Evolutionary conservation across 2,797 vertebrate genomes (phyloP), one percentile per base, ranked within the genome.

Genomic region (Silurus aristotelis): DNA sequence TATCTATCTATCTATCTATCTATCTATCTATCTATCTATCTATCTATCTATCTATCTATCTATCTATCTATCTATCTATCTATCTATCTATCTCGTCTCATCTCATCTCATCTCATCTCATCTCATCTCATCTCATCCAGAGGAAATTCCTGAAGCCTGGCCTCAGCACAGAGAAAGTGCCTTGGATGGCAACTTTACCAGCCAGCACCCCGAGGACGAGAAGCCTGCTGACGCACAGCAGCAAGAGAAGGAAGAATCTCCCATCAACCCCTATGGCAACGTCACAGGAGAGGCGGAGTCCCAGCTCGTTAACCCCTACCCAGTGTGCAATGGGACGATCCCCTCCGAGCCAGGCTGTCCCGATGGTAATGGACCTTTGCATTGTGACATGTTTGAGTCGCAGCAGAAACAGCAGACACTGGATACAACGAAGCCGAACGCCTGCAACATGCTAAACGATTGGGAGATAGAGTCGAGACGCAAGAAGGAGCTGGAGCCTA

Each of bases 161-260:
- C 83, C 89, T 22, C 84, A 86, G 82, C 90, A 85, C 83, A 83
- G 5, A 87, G 93, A 91, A 83, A 89, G 77, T 67, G 82, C 71
- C 25, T 91, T 93, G 90, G 95, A 97, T 63, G 92, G 96, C 60
- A 97, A 96, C 91, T 97, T 95, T 92, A 98, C 97, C 0, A 96
- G 96, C 58, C 92, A 91, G 70, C 91, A 86, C 20, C 92, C 90
- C 0, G 92, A 95, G 94, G 91, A 92, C 22, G 83, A 86, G 84
- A 84, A 77, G 12, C 67, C n/a, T n/a, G 15, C 25, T 1, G 87
- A 87, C 5, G 43, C 31, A 1, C 85, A 87, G 80, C 84, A 92
- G 86, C 89, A 92, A 70, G 73, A 38, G 12, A 89, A 88, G 63
- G 91, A 87, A 1, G 89, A 92, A 46, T 88, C 87, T 67, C 90